Percentiles rank a stretch among this genome's conserved stretches.
Evolutionary conservation across 2,113 vertebrate species (phyloP).

Genomic region (Potamarius usumacintae): DNA sequence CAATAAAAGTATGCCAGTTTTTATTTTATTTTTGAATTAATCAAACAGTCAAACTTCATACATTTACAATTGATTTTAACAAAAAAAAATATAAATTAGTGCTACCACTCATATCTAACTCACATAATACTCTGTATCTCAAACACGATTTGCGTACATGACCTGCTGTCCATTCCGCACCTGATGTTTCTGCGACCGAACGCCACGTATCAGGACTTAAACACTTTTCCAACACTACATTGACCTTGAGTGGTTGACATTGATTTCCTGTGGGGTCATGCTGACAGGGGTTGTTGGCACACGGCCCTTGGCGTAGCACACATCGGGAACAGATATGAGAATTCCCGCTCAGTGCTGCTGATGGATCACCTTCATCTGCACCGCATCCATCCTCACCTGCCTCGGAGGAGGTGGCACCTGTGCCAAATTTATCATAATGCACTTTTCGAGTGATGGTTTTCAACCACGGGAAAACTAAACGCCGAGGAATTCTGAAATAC

Average conservation of each 20-base stretch:
- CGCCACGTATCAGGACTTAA: constrained; percentile 90
- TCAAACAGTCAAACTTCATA: not conserved
- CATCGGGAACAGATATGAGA: constrained; percentile 93
- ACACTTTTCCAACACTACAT: constrained; percentile 97
- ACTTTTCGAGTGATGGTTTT: constrained; percentile 62
- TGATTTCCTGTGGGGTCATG: constrained; percentile 91
- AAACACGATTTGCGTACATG: not conserved
- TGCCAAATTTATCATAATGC: constrained; percentile 88
- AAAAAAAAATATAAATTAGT: not conserved
- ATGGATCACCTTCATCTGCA: constrained; percentile 84
- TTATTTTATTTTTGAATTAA: too few species aligned
- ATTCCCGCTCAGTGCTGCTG: constrained; percentile 86
- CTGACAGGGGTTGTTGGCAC: constrained; percentile 89
- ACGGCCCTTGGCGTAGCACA: constrained; percentile 82
- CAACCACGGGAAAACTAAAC: constrained; percentile 44
- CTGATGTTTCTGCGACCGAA: constrained; percentile 79
- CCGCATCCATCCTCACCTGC: constrained; percentile 87
- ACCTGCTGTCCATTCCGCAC: constrained; percentile 79
- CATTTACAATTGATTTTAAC: not conserved
- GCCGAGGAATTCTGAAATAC: constrained; percentile 56
- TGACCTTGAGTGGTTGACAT: constrained; percentile 96
- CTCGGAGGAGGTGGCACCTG: constrained; percentile 82
- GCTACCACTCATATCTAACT: not conserved
- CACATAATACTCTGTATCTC: not conserved
- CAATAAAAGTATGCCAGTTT: too few species aligned